Conservation (phyloP, 2,888 invertebrate species). For the Meta bourneti region DNA sequence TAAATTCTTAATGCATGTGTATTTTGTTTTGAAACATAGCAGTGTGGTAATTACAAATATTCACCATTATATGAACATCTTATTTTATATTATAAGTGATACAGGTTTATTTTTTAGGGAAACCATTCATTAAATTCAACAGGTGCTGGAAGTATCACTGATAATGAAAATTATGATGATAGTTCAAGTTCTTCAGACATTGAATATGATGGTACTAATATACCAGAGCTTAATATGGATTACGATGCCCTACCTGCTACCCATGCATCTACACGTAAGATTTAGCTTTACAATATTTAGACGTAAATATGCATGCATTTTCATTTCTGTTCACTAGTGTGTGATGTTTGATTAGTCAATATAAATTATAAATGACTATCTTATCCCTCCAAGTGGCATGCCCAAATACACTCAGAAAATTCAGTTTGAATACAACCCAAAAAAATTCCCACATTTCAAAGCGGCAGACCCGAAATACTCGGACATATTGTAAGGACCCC, state of each 20-base stretch:
- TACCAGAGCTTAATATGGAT: constrained; percentile 59
- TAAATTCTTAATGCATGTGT: neutral
- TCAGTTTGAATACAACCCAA: too few relatives aligned
- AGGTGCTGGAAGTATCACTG: neutral
- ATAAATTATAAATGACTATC: too few relatives aligned
- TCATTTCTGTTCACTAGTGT: neutral
- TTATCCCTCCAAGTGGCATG: too few relatives aligned
- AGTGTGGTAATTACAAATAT: too few relatives aligned
- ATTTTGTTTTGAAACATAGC: too few relatives aligned
- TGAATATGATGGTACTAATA: constrained; percentile 66
- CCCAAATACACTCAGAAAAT: too few relatives aligned
- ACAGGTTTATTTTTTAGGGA: neutral
- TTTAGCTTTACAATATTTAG: neutral
- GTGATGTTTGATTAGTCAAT: neutral
- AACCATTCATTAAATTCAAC: neutral
- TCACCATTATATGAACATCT: too few relatives aligned
- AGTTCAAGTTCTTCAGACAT: constrained; percentile 40
- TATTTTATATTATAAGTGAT: too few relatives aligned
- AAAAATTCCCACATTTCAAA: too few relatives aligned
- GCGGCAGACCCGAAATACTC: too few relatives aligned
- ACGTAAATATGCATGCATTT: neutral
- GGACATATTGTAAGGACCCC: too few relatives aligned
- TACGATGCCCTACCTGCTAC: constrained; percentile 24
- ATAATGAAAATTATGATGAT: neutral
- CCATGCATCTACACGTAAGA: neutral